phyloP scores from a whole-genome alignment of 2,797 vertebrate genomes.

The Coluber constrictor region DNA sequence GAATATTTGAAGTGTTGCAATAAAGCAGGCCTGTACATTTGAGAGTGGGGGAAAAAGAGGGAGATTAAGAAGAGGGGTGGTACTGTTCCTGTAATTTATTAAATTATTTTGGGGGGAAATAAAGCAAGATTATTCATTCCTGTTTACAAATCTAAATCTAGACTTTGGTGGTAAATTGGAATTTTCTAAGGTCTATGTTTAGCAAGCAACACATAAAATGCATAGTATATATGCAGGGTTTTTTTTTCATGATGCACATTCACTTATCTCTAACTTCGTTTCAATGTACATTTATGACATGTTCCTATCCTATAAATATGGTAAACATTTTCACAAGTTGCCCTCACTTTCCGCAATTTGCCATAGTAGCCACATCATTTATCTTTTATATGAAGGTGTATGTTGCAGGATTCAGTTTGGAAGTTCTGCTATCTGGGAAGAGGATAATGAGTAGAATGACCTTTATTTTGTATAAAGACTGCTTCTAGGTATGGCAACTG shows the following conservation, averaged over 20 bases:
- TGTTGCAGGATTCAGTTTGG: background rate
- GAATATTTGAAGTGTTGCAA: background rate
- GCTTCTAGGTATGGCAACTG: constrained; percentile 54
- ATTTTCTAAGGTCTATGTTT: background rate
- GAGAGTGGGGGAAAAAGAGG: background rate
- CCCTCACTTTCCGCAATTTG: background rate
- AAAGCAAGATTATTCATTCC: background rate
- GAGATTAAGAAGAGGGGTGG: background rate
- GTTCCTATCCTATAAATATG: background rate
- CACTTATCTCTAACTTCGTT: background rate
- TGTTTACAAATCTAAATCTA: background rate
- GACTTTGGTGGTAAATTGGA: background rate
- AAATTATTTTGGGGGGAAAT: background rate
- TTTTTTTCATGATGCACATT: background rate
- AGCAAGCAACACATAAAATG: background rate
- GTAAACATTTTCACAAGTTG: background rate
- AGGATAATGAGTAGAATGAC: constrained; percentile 26
- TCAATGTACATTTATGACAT: background rate
- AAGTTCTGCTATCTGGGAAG: constrained; percentile 27
- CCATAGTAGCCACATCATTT: background rate
- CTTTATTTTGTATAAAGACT: background rate
- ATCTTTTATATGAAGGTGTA: background rate
- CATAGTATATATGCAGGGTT: background rate
- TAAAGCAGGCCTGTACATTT: background rate
- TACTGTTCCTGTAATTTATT: background rate